Conservation (phyloP, 2,888 invertebrate species). For the Neoaliturus tenellus region DNA sequence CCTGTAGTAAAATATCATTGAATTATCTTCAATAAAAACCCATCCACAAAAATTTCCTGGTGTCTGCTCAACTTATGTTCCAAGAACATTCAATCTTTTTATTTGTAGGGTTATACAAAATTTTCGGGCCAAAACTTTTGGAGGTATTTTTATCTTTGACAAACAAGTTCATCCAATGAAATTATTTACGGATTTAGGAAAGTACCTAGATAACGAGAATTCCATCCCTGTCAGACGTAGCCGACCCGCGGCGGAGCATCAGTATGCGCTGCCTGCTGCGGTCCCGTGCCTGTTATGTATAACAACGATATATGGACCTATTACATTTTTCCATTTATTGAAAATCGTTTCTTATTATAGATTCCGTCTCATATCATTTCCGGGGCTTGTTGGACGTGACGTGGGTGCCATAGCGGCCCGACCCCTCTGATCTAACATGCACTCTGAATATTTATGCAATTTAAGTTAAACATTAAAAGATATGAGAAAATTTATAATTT, state of each 20-base stretch:
- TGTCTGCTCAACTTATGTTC: too few relatives aligned
- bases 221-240: not conserved
- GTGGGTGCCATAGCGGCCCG: not conserved
- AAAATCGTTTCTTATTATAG: conserved; percentile 1
- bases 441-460: not conserved
- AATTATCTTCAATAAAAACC: too few relatives aligned
- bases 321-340: conserved; percentile 23
- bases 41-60: too few relatives aligned
- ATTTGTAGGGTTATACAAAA: too few relatives aligned
- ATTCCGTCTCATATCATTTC: not conserved
- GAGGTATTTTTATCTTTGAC: too few relatives aligned
- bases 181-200: too few relatives aligned
- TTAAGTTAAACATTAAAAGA: too few relatives aligned
- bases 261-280: not conserved
- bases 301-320: not conserved
- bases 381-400: not conserved
- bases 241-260: not conserved
- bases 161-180: too few relatives aligned
- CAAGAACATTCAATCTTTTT: too few relatives aligned
- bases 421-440: not conserved
- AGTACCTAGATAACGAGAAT: not conserved
- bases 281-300: not conserved
- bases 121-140: too few relatives aligned
- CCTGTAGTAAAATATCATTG: too few relatives aligned
- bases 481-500: too few relatives aligned